phyloP scores from a whole-genome alignment of 2,113 vertebrate species.

The Chloroceryle aenea region DNA sequence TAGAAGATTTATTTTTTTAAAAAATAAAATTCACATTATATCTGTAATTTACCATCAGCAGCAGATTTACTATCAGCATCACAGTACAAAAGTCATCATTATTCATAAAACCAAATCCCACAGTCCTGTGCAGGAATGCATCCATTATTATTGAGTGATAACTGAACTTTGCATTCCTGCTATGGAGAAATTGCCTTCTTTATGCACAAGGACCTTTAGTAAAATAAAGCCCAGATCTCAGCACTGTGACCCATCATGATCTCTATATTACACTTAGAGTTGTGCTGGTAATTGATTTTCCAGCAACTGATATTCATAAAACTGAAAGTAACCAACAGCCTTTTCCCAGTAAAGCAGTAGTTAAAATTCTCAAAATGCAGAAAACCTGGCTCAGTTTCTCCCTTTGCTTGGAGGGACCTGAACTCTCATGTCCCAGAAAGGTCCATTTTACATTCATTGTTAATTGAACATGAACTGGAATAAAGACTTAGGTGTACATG shows the following conservation, averaged over 20 bases:
- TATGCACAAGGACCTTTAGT: background rate
- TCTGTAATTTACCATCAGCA: slow-evolving; percentile 1
- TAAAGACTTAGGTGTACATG: background rate
- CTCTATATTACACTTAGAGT: background rate
- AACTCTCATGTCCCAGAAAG: background rate
- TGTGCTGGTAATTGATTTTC: background rate
- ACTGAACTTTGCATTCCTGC: background rate
- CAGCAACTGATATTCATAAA: background rate
- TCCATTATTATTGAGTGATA: background rate
- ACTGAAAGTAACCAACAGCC: background rate
- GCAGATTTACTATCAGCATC: slow-evolving; percentile 29
- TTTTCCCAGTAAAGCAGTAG: background rate
- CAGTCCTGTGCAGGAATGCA: background rate
- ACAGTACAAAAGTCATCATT: slow-evolving; percentile 56
- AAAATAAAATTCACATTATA: background rate
- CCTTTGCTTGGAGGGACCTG: background rate
- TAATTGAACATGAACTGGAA: background rate
- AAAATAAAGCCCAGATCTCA: background rate
- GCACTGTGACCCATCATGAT: background rate
- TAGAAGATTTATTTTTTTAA: background rate
- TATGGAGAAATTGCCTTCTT: background rate
- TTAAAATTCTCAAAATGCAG: background rate
- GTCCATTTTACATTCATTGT: background rate
- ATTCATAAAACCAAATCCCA: slow-evolving; percentile 1
- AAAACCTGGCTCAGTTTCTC: background rate